Percentiles rank a stretch among this genome's conserved stretches.
phyloP scores from a whole-genome alignment of 2,888 invertebrate genomes.

The Himalopsyche kuldschensis region DNA sequence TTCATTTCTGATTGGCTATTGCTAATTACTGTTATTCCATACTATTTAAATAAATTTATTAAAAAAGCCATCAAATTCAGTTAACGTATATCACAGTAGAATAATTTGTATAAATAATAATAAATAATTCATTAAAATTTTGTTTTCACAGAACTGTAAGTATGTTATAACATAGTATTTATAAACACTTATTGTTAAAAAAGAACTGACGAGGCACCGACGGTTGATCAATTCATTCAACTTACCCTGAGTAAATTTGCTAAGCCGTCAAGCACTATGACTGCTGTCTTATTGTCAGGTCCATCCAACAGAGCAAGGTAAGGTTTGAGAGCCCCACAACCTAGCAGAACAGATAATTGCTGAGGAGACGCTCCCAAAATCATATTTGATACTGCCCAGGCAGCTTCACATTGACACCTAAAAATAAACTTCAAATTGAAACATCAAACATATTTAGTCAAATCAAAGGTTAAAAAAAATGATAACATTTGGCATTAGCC shows the following conservation, averaged over 20 bases:
- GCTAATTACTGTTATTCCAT: too few relatives aligned
- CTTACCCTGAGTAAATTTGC: constrained; percentile 69
- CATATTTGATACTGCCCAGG: constrained; percentile 93
- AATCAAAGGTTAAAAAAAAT: not conserved
- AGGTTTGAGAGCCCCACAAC: constrained; percentile 71
- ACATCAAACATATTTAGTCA: constrained; percentile 36
- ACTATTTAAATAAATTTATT: too few relatives aligned
- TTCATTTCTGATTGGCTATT: too few relatives aligned
- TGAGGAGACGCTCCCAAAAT: constrained; percentile 80
- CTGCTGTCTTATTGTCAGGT: constrained; percentile 76
- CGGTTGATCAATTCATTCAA: not conserved
- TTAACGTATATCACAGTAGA: too few relatives aligned
- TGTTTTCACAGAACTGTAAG: too few relatives aligned
- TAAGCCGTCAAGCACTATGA: constrained; percentile 81
- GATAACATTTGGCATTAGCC: too few relatives aligned
- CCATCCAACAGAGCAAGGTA: constrained; percentile 76
- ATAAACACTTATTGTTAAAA: too few relatives aligned
- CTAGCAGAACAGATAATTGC: constrained; percentile 72
- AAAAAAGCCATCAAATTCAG: too few relatives aligned
- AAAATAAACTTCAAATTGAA: constrained; percentile 7
- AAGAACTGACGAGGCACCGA: too few relatives aligned
- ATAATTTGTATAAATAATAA: too few relatives aligned
- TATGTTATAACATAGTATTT: too few relatives aligned
- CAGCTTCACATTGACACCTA: constrained; percentile 86
- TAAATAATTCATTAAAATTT: too few relatives aligned